Evolutionary conservation across 2,113 vertebrate species (phyloP), one percentile per base, ranked within the genome.

Genomic region (Otolemur garnettii): DNA sequence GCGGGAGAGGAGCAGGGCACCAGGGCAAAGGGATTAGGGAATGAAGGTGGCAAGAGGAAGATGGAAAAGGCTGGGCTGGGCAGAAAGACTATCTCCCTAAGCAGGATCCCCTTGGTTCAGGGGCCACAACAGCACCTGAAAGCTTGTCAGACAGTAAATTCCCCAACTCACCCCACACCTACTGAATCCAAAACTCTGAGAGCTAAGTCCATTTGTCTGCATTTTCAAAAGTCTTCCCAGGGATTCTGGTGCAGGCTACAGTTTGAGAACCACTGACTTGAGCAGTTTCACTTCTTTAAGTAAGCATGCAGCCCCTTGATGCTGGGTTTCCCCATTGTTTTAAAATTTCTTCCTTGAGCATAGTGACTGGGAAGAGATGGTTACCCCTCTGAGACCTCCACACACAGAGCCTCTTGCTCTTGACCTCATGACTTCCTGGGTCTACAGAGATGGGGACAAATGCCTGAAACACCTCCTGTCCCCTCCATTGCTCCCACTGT

Each of bases 401-500:
- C 10, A 62, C 35, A 35, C 22, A 11, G 11, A 6, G 10, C 59
- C 11, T 9, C 83, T 60, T 53, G 45, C 30, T 62, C 55, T 78
- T 26, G 18, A 79, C 57, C 19, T 13, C 30, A 8, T 30, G 30
- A 59, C 55, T 59, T 64, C 91, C 45, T 33, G 35, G 71, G 2
- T 38, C 55, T 72, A 30, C 60, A 64, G 38, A 64, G 79, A 53
- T 26, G 30, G 4, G 19, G 59, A 60, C 14, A 82, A 71, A 35
- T 12, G 24, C 2, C 57, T 14, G 5, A 6, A 45, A 12, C 5
- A 17, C 22, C 33, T 3, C 26, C 42, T 7, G 17, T 38, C 3
- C 28, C 22, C 33, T 59, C 53, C 4, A 0, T 66, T 14, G 3
- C 7, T 24, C 64, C 50, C 2, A 0, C 55, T 28, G 8, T 12